Base-by-base conservation (phyloP, 2,797 vertebrate species). In the Chloroceryle amazona region DNA sequence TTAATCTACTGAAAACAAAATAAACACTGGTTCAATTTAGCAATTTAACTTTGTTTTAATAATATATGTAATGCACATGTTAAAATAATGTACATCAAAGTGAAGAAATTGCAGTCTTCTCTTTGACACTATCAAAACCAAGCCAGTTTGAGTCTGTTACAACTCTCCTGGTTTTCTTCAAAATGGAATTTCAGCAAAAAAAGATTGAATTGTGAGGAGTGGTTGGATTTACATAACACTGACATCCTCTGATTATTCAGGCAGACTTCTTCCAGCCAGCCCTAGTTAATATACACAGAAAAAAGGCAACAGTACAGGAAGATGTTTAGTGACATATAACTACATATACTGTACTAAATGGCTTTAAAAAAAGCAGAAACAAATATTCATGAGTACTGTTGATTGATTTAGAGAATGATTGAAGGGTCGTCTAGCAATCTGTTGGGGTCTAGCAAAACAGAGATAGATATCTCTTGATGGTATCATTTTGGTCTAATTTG, bases 301-400 rank as follows among this genome's bases (percentile, higher is more conserved):
- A 85, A 39, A 8, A 96, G 74, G 25, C 76, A 95, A 60, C 13
- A n/a, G 72, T 66, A 83, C 44, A 35, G 23, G 51, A 73, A 86
- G 39, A 78, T 10, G 8, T 9, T 61, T 55, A 68, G 42, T 55
- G 46, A n/a, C 20, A 95, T 96, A 79, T 67, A 25, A 84, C 31
- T 60, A 88, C 29, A 61, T 20, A 41, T 90, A 62, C 67, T 41
- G 25, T 57, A 63, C 52, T 39, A 63, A 92, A 90, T 68, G 55
- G 28, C 28, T 86, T 95, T 86, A 90, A 85, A 35, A 70, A 18
- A 82, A 91, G 54, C 35, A 94, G 91, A 93, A 93, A 67, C 4
- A 94, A 91, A 80, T 89, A 82, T 78, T 73, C 13, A 33, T 60
- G 60, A 55, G 52, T 65, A 80, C 61, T 51, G 26, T 51, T 51